phyloP scores from a whole-genome alignment of 1,140 invertebrate species.

The Heliconius hermathena region DNA sequence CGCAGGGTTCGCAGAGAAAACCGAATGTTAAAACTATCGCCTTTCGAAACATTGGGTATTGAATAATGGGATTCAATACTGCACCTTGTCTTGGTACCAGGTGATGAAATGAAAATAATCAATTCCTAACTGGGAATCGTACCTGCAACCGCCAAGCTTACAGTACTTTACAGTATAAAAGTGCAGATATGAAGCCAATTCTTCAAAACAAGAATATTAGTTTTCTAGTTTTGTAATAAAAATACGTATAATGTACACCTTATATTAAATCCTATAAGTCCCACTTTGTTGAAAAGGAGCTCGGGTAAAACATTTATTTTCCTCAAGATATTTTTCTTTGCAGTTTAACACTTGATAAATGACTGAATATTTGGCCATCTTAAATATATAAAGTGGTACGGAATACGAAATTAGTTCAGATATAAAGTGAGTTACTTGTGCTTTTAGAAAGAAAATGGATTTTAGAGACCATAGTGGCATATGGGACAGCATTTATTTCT shows the following conservation, averaged over 20 bases:
- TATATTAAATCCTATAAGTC: conserved; percentile 29
- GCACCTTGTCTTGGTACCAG: too few relatives aligned
- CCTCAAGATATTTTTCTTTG: conserved; percentile 34
- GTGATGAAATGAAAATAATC: too few relatives aligned
- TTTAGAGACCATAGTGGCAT: too few relatives aligned
- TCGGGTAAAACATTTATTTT: conserved; percentile 29
- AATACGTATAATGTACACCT: conserved; percentile 17
- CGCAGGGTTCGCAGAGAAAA: too few relatives aligned
- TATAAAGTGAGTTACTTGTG: neutral
- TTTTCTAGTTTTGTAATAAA: neutral
- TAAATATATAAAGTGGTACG: conserved; percentile 15
- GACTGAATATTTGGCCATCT: conserved; percentile 23
- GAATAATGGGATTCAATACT: too few relatives aligned
- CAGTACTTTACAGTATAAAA: neutral
- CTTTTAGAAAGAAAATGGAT: neutral
- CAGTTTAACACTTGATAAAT: conserved; percentile 38
- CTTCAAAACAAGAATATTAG: neutral
- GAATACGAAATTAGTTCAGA: conserved; percentile 19
- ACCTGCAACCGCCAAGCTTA: too few relatives aligned
- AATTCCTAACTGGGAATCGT: too few relatives aligned
- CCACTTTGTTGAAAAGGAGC: conserved; percentile 28
- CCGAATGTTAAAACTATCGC: too few relatives aligned
- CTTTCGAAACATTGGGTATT: too few relatives aligned
- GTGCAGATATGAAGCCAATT: neutral
- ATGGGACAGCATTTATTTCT: too few relatives aligned